phyloP scores from a whole-genome alignment of 2,888 invertebrate species.

The Pemphredon lugubris region DNA sequence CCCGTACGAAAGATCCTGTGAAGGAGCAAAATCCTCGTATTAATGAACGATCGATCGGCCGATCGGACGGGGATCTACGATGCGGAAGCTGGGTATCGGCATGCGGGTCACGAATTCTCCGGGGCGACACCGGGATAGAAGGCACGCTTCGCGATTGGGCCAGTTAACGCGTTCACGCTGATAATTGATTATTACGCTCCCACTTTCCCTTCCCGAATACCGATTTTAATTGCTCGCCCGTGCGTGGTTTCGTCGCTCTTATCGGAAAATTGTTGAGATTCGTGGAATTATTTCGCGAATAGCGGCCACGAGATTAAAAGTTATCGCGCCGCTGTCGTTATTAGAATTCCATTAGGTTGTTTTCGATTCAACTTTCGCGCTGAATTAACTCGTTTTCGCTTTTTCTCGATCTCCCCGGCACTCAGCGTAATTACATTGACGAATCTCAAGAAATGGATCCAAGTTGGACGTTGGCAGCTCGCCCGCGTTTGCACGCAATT shows the following conservation, averaged over 20 bases:
- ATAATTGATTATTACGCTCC: too few species aligned
- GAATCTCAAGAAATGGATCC: background rate
- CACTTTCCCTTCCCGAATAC: too few species aligned
- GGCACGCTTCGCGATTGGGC: background rate
- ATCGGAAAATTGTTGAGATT: too few species aligned
- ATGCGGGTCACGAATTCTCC: conserved; percentile 44
- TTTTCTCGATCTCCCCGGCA: background rate
- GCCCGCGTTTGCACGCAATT: conserved; percentile 12
- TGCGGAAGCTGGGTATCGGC: conserved; percentile 53
- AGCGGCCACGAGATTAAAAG: too few species aligned
- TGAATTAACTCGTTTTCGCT: too few species aligned
- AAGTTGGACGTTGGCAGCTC: background rate
- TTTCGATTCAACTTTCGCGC: too few species aligned
- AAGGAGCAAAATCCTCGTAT: conserved; percentile 55
- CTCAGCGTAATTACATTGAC: background rate
- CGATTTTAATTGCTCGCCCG: too few species aligned
- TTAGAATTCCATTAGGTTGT: too few species aligned
- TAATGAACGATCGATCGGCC: conserved; percentile 47
- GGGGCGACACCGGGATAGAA: conserved; percentile 12
- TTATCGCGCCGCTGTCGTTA: too few species aligned
- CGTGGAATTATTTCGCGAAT: too few species aligned
- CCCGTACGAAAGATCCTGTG: conserved; percentile 89
- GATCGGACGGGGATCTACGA: conserved; percentile 4
- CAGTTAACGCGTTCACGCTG: conserved; percentile 35
- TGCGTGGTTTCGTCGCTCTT: too few species aligned